These are phyloP conservation scores for Tribolium madens DNA, from an alignment of 1,140 invertebrate genomes.

Conservation along the genomic window DNA sequence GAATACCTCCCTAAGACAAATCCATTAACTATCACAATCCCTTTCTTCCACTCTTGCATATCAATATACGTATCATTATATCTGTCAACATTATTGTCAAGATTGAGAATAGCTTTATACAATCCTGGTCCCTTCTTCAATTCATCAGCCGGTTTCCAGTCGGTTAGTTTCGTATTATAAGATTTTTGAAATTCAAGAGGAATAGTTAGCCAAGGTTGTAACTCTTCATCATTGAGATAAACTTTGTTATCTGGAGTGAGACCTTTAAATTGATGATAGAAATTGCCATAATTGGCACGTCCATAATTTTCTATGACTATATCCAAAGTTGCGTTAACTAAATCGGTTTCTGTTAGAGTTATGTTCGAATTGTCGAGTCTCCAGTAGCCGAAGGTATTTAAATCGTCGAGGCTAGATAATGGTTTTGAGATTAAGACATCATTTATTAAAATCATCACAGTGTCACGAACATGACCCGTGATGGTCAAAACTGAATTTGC, in stretches of 20 bases:
- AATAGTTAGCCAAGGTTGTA: constrained; percentile 67
- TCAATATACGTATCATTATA: constrained; percentile 62
- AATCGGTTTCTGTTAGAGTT: constrained; percentile 47
- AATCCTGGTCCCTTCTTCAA: constrained; percentile 57
- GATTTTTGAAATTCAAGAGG: constrained; percentile 69
- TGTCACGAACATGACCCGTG: constrained; percentile 68
- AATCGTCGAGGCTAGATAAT: constrained; percentile 56
- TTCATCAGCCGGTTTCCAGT: constrained; percentile 36
- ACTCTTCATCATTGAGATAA: constrained; percentile 63
- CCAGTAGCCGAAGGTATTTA: constrained; percentile 67
- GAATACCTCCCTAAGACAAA: constrained; percentile 73
- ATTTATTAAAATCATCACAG: constrained; percentile 68
- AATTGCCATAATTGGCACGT: constrained; percentile 69
- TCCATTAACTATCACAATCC: constrained; percentile 74
- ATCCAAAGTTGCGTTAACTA: constrained; percentile 64
- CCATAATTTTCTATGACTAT: constrained; percentile 73
- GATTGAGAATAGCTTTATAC: constrained; percentile 53
- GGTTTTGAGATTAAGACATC: constrained; percentile 62
- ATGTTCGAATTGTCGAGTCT: constrained; percentile 60
- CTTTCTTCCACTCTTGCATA: constrained; percentile 67
- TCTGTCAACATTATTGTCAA: constrained; percentile 39
- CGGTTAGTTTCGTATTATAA: constrained; percentile 59
- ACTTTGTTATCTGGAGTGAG: constrained; percentile 64
- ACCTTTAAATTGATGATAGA: constrained; percentile 67
- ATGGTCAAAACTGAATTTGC: constrained; percentile 63